These are phyloP conservation scores for Papilio elwesi DNA, from an alignment of 2,888 invertebrate genomes.

Conservation along the genomic window DNA sequence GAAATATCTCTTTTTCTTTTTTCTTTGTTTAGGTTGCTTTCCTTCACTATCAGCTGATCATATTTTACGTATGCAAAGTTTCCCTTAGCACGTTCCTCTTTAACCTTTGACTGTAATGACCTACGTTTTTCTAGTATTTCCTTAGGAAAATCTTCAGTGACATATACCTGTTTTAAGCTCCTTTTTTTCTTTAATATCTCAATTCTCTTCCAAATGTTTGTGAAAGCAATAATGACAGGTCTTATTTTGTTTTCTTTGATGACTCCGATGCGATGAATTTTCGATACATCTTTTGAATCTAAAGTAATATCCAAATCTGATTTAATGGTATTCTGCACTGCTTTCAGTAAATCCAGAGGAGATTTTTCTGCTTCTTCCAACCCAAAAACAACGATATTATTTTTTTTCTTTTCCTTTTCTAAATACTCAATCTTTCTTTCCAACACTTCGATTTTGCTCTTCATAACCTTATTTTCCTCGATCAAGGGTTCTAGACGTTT, in stretches of 20 bases:
- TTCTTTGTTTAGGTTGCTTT: conserved; percentile 15
- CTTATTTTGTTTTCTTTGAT: conserved; percentile 41
- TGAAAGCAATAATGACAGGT: neutral
- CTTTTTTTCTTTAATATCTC: conserved; percentile 41
- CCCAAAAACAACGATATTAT: neutral
- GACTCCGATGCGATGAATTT: conserved; percentile 26
- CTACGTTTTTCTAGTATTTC: conserved; percentile 16
- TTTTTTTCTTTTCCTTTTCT: conserved; percentile 1
- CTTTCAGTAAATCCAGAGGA: neutral
- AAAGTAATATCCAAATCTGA: neutral
- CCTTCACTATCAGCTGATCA: conserved; percentile 31
- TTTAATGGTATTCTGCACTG: neutral
- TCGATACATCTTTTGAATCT: neutral
- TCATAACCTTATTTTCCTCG: neutral
- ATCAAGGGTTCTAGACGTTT: neutral
- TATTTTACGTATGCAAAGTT: neutral
- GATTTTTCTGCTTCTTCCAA: neutral
- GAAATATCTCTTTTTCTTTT: conserved; percentile 29
- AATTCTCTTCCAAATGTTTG: conserved; percentile 38
- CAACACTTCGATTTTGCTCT: neutral
- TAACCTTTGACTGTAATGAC: neutral
- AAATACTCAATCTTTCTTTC: conserved; percentile 1
- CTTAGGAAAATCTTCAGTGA: neutral
- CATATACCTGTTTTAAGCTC: neutral
- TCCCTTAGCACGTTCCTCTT: neutral